These are phyloP conservation scores for Tachysurus fulvidraco DNA, from an alignment of 2,113 vertebrate genomes.

Conservation along the genomic window DNA sequence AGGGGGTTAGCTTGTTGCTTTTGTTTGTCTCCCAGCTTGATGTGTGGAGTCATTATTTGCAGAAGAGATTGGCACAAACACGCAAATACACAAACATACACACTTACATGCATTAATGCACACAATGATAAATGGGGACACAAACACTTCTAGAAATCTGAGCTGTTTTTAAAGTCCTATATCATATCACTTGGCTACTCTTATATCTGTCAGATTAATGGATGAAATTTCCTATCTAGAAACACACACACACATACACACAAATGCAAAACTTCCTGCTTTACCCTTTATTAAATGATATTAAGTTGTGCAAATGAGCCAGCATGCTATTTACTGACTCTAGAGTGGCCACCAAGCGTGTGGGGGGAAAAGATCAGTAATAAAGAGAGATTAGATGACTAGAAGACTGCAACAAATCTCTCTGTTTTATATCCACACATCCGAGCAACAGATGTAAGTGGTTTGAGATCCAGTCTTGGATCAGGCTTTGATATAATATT, in stretches of 20 bases:
- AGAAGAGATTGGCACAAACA: conserved; percentile 37
- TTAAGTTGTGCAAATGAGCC: conserved; percentile 30
- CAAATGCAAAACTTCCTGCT: not conserved
- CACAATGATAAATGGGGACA: not conserved
- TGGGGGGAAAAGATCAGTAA: not conserved
- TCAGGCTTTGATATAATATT: not conserved
- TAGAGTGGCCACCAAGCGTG: not conserved
- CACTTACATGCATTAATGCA: not conserved
- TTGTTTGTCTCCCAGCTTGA: conserved; percentile 40
- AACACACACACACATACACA: not conserved
- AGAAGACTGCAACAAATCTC: not conserved
- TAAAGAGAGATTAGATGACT: not conserved
- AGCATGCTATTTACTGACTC: conserved; percentile 8
- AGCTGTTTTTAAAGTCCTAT: conserved; percentile 2
- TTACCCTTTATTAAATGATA: conserved; percentile 25
- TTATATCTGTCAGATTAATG: not conserved
- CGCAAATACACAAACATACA: not conserved
- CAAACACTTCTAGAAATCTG: not conserved
- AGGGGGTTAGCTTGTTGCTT: conserved; percentile 40
- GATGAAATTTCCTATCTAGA: not conserved
- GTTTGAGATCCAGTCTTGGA: not conserved
- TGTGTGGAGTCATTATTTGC: conserved; percentile 50
- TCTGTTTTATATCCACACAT: not conserved
- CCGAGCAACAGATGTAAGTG: not conserved
- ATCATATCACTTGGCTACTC: not conserved